These are phyloP conservation scores for Apamea monoglypha DNA, from an alignment of 2,888 invertebrate genomes.

Conservation along the genomic window DNA sequence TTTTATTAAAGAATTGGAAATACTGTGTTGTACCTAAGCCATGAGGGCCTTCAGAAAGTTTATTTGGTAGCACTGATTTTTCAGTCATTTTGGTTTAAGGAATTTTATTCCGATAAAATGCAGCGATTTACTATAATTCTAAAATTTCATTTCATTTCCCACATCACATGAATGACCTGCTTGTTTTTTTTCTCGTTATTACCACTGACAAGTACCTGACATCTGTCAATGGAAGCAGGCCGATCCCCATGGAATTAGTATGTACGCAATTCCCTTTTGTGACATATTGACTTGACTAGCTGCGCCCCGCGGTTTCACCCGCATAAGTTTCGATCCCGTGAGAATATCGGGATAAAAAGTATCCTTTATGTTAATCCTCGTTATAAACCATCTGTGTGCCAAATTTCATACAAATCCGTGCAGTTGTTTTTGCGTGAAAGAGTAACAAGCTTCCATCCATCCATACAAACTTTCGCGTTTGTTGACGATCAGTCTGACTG, in stretches of 20 bases:
- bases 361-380: too few relatives aligned
- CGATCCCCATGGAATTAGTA: background rate
- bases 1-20: background rate
- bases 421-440: too few relatives aligned
- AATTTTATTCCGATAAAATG: background rate
- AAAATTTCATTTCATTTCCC: background rate
- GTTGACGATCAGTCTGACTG: too few relatives aligned
- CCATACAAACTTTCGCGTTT: too few relatives aligned
- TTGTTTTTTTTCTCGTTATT: too few relatives aligned
- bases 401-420: too few relatives aligned
- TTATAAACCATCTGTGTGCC: too few relatives aligned
- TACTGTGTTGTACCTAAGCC: slow-evolving; percentile 85
- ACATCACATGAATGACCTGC: background rate
- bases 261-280: background rate
- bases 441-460: too few relatives aligned
- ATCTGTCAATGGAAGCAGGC: background rate
- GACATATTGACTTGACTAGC: too few relatives aligned
- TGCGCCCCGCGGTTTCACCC: too few relatives aligned
- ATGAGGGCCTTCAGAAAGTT: slow-evolving; percentile 88
- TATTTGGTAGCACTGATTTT: slow-evolving; percentile 83
- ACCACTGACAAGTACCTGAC: background rate
- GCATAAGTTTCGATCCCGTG: too few relatives aligned
- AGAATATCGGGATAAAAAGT: too few relatives aligned
- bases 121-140: background rate
- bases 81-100: slow-evolving; percentile 56